Evolutionary conservation across 2,888 invertebrate species (phyloP).

Genomic region (Prenolepis imparis): DNA sequence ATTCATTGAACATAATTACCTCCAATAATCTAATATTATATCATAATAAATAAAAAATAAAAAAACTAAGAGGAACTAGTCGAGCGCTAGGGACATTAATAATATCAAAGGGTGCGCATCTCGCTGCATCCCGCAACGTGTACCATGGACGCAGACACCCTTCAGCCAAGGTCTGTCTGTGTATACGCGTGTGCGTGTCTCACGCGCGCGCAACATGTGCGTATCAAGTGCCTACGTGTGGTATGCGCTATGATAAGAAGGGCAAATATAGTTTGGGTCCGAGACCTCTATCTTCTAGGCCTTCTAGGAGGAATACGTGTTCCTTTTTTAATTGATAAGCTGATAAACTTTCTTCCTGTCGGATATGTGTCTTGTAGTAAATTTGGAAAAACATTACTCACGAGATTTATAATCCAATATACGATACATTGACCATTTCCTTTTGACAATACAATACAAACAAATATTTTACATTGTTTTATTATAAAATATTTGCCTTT

Average conservation of each 20-base stretch:
- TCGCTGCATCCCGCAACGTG: constrained; percentile 72
- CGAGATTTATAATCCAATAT: background rate
- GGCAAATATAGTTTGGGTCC: constrained; percentile 78
- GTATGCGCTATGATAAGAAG: constrained; percentile 74
- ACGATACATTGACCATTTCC: background rate
- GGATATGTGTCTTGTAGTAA: background rate
- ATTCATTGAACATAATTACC: background rate
- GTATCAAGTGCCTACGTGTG: constrained; percentile 77
- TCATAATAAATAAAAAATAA: background rate
- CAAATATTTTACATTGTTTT: background rate
- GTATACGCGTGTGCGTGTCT: constrained; percentile 67
- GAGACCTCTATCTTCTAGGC: constrained; percentile 68
- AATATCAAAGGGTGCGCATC: constrained; percentile 37
- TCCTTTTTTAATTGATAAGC: constrained; percentile 39
- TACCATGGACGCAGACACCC: constrained; percentile 82
- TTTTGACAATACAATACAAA: no score
- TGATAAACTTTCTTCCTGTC: constrained; percentile 12
- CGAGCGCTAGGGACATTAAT: constrained; percentile 11
- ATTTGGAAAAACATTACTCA: background rate
- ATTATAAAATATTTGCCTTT: background rate
- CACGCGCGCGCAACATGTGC: constrained; percentile 75
- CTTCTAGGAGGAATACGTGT: constrained; percentile 51
- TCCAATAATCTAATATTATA: background rate
- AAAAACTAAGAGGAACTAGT: background rate
- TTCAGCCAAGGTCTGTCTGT: constrained; percentile 72